A percentile compares a stretch with the other conserved stretches of the same genome.
Evolutionary conservation across 2,797 vertebrate genomes (phyloP).

Genomic region (Apogon talboti): DNA sequence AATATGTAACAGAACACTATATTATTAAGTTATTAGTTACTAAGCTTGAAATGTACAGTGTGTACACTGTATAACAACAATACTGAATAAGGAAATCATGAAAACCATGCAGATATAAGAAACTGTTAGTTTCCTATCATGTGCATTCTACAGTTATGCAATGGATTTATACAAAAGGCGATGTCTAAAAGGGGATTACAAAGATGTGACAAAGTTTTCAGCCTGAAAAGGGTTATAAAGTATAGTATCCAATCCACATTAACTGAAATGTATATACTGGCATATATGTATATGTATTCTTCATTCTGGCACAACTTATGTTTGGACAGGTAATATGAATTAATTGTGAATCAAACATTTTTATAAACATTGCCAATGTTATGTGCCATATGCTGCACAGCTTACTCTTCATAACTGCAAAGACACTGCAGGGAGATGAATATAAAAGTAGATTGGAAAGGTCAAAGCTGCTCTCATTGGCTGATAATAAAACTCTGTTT

Average conservation of each 20-base stretch:
- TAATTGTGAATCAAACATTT: constrained; percentile 25
- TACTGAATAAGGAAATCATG: constrained; percentile 2
- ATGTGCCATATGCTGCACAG: constrained; percentile 22
- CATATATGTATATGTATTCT: background rate
- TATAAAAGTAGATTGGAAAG: constrained; percentile 74
- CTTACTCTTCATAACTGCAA: constrained; percentile 47
- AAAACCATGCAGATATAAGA: background rate
- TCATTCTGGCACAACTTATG: background rate
- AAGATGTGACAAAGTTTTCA: background rate
- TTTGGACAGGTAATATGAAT: background rate
- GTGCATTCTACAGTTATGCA: background rate
- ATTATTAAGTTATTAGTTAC: background rate
- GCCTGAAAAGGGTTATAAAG: background rate
- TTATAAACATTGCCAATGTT: constrained; percentile 14
- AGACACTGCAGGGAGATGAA: constrained; percentile 61
- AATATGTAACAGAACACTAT: background rate
- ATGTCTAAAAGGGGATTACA: background rate
- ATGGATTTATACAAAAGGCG: background rate
- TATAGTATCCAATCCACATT: constrained; percentile 19
- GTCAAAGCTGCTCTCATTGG: constrained; percentile 74
- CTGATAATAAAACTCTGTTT: constrained; percentile 79
- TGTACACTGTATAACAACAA: background rate
- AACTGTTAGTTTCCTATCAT: background rate
- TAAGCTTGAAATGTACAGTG: constrained; percentile 2
- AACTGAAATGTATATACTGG: background rate